These are phyloP conservation scores for Podilymbus podiceps DNA, from an alignment of 2,113 vertebrate genomes.

Conservation along the genomic window DNA sequence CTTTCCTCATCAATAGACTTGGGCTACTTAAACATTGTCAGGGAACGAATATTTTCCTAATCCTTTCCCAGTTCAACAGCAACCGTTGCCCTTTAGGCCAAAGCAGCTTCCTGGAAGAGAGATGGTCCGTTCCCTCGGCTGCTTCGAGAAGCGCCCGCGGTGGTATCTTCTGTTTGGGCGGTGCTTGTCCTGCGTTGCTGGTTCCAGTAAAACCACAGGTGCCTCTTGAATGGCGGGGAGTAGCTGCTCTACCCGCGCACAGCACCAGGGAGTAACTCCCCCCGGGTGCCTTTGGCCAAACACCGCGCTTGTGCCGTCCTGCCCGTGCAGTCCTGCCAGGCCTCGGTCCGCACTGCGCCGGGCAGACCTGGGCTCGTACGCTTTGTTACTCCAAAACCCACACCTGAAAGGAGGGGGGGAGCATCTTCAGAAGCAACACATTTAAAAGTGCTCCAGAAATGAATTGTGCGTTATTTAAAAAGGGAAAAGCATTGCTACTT, in stretches of 20 bases:
- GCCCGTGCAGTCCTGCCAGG: neutral
- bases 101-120: neutral
- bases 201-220: neutral
- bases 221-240: neutral
- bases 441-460: slow-evolving; percentile 43
- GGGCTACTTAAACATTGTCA: neutral
- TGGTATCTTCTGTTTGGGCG: neutral
- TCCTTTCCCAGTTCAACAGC: neutral
- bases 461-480: slow-evolving; percentile 59
- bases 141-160: neutral
- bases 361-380: neutral
- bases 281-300: neutral
- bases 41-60: neutral
- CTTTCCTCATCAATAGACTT: neutral
- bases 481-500: neutral
- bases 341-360: accelerated
- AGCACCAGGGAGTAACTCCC: neutral
- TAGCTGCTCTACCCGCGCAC: neutral
- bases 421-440: neutral
- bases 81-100: neutral
- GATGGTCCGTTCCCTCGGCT: accelerated
- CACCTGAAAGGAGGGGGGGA: neutral
- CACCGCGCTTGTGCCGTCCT: neutral
- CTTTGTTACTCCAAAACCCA: neutral
- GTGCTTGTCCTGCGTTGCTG: neutral